Evolutionary conservation across 2,797 vertebrate species (phyloP), one percentile per base, ranked within the genome.

Genomic region (Eospalax fontanierii): DNA sequence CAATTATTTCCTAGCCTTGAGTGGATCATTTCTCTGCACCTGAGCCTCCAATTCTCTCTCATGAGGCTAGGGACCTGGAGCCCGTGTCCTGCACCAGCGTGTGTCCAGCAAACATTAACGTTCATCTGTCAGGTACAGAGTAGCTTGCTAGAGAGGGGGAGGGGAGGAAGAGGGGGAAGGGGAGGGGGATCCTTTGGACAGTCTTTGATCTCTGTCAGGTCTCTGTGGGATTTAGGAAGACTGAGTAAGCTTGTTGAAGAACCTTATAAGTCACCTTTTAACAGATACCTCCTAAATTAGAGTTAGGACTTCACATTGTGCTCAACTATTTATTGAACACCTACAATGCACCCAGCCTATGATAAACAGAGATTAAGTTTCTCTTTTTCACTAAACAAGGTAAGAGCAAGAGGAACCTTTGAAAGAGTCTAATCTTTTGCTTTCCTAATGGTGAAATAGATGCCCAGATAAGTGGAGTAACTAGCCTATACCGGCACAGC

Each of bases 71-170:
- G 33, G 11, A 10, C 1, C 46, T 14, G 15, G 61, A 19, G 22
- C 15, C 43, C 6, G 38, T 26, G 0, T 15, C 26, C 22, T 35
- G 63, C 38, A 7, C 33, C 8, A 12, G 5, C 10, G 0, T 0
- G 6, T 26, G 16, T 12, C 81, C 40, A 54, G 57, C 22, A 63
- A 61, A 8, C 0, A 0, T 73, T 6, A 33, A 24, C 21, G 35
- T 40, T 80, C 30, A 8, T 33, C 76, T 65, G 68, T 35, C n/a
- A 10, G n/a, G 28, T 2, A n/a, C 43, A 57, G 70, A 92, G 74
- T 3, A 35, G 35, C n/a, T 75, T 24, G 35, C 43, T 22, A 71
- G 33, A 57, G 18, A 70, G 33, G 2, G 57, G 40, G 50, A 54
- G 50, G 14, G 8, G 11, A 11, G 46, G n/a, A 30, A 57, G 18